Evolutionary conservation across 2,797 vertebrate species (phyloP).

Genomic region (Octomys mimax): DNA sequence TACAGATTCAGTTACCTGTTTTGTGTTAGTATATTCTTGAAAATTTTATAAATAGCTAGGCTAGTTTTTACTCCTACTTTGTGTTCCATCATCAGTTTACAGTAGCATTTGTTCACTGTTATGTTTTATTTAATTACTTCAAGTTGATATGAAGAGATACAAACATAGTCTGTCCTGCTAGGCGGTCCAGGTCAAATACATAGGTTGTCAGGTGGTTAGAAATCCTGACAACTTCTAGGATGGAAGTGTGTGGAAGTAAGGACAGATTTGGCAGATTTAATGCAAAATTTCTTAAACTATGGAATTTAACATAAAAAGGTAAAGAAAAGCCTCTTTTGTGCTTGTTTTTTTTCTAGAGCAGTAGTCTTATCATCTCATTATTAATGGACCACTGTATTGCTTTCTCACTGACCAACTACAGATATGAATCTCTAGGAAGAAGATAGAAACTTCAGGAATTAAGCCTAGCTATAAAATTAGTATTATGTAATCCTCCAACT

Average conservation of each 20-base stretch:
- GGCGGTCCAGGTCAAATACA: background rate
- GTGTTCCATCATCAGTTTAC: background rate
- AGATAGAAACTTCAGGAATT: slow-evolving; percentile 45
- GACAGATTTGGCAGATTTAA: too few relatives aligned
- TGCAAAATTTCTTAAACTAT: background rate
- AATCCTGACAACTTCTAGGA: background rate
- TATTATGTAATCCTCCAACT: slow-evolving; percentile 59
- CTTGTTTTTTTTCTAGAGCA: background rate
- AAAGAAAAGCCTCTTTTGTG: background rate
- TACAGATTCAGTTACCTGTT: background rate
- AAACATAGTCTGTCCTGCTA: background rate
- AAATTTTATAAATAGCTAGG: background rate
- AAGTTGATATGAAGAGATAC: background rate
- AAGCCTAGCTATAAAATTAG: background rate
- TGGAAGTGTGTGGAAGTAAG: background rate
- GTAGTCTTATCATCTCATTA: background rate
- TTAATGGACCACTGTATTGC: background rate
- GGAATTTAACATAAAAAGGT: background rate
- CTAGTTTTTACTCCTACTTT: background rate
- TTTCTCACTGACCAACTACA: background rate
- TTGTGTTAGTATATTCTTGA: background rate
- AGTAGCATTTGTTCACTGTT: background rate
- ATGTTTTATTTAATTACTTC: background rate
- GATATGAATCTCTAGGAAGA: background rate
- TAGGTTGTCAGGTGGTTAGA: background rate